A percentile compares a stretch with the other conserved stretches of the same genome.
These are phyloP conservation scores for Gymnorhina tibicen DNA, from an alignment of 2,113 vertebrate species.

Conservation along the genomic window DNA sequence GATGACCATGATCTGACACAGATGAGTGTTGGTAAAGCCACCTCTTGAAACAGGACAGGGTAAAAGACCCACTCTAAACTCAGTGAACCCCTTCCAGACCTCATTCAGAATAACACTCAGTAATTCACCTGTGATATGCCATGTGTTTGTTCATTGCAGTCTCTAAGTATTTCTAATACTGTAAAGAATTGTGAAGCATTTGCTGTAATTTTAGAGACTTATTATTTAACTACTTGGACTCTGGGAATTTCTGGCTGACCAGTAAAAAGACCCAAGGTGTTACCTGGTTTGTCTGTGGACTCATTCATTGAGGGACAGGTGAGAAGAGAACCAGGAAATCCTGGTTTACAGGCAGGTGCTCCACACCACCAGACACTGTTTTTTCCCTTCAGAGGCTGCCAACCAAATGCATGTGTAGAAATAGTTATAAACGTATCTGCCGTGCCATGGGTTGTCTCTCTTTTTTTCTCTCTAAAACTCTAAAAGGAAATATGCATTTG, in stretches of 20 bases:
- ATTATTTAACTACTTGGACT: background rate
- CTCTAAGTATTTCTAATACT: background rate
- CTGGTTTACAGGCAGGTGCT: background rate
- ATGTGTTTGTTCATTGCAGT: background rate
- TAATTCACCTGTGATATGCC: background rate
- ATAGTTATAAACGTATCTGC: background rate
- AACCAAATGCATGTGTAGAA: background rate
- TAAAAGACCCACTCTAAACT: background rate
- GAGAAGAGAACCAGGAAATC: background rate
- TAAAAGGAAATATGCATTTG: background rate
- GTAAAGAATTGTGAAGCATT: background rate
- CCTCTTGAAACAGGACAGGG: background rate
- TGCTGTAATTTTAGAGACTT: background rate
- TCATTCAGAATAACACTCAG: background rate
- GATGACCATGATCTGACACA: background rate
- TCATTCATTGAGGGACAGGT: background rate
- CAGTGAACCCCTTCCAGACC: rapidly evolving
- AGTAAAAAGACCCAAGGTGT: background rate
- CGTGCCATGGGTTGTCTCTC: background rate
- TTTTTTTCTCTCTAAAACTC: background rate
- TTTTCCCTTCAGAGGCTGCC: background rate
- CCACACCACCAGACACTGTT: background rate
- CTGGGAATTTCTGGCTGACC: background rate
- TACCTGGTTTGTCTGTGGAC: background rate
- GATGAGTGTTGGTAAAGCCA: background rate